phyloP scores from a whole-genome alignment of 1,140 invertebrate species.

The Vollenhovia emeryi region DNA sequence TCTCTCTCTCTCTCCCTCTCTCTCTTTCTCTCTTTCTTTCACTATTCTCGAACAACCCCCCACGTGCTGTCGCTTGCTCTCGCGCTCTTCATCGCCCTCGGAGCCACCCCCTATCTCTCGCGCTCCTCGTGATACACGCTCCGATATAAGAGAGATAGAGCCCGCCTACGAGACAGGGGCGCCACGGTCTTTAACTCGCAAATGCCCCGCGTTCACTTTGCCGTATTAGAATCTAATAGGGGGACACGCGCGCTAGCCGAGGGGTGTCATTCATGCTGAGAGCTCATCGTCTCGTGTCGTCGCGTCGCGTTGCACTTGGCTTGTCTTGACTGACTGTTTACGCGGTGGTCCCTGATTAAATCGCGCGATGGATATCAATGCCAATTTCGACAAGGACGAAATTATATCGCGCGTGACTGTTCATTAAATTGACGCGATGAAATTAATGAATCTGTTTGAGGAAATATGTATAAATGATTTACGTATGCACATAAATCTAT shows the following conservation, averaged over 20 bases:
- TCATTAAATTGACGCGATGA: slow-evolving; percentile 42
- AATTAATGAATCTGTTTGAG: background rate
- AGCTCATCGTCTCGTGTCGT: slow-evolving; percentile 28
- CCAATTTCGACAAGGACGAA: slow-evolving; percentile 55
- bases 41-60: background rate
- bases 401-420: slow-evolving; percentile 13
- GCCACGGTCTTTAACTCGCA: slow-evolving; percentile 83
- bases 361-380: slow-evolving; percentile 61
- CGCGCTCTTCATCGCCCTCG: slow-evolving; percentile 32
- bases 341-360: slow-evolving; percentile 56
- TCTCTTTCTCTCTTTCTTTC: background rate
- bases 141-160: slow-evolving; percentile 29
- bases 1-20: background rate
- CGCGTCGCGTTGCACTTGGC: slow-evolving; percentile 60
- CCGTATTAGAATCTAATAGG: slow-evolving; percentile 82
- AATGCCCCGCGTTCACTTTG: slow-evolving; percentile 75
- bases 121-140: slow-evolving; percentile 35
- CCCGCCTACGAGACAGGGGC: slow-evolving; percentile 62
- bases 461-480: background rate
- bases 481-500: background rate
- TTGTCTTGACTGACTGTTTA: slow-evolving; percentile 48
- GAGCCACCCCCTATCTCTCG: background rate
- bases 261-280: slow-evolving; percentile 51
- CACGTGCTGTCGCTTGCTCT: slow-evolving; percentile 14
- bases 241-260: slow-evolving; percentile 36